Percentiles rank a stretch among this genome's conserved stretches.
Conservation (phyloP, 2,797 vertebrate species). For the Urophycis tenuis region DNA sequence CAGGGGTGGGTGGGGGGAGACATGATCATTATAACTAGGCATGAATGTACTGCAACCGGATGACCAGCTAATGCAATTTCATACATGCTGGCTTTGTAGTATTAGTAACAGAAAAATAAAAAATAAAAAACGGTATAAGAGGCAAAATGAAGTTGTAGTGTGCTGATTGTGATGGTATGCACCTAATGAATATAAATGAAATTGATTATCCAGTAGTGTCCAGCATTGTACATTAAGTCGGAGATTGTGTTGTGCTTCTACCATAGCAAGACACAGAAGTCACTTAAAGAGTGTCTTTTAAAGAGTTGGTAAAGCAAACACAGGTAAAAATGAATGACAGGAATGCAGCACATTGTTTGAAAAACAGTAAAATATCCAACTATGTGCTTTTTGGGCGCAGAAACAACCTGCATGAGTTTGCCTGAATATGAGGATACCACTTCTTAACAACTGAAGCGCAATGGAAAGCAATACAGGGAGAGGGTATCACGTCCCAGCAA, state of each 20-base stretch:
- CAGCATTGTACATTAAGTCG: not conserved
- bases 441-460: not conserved
- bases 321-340: conserved; percentile 6
- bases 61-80: no score
- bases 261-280: no score
- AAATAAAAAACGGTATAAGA: no score
- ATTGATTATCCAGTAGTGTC: not conserved
- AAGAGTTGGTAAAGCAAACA: conserved; percentile 24
- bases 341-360: conserved; percentile 25
- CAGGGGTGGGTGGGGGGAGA: no score
- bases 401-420: conserved; percentile 9
- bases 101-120: no score
- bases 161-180: not conserved
- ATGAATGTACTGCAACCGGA: no score
- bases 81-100: no score
- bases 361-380: conserved; percentile 17
- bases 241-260: no score
- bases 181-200: not conserved
- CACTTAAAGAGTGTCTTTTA: not conserved
- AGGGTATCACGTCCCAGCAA: not conserved
- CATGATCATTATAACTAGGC: no score
- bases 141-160: no score
- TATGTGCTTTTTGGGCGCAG: conserved; percentile 2
- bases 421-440: conserved; percentile 6
- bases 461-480: not conserved